Base-by-base conservation (phyloP, 2,888 invertebrate genomes). In the Sesamia inferens region DNA sequence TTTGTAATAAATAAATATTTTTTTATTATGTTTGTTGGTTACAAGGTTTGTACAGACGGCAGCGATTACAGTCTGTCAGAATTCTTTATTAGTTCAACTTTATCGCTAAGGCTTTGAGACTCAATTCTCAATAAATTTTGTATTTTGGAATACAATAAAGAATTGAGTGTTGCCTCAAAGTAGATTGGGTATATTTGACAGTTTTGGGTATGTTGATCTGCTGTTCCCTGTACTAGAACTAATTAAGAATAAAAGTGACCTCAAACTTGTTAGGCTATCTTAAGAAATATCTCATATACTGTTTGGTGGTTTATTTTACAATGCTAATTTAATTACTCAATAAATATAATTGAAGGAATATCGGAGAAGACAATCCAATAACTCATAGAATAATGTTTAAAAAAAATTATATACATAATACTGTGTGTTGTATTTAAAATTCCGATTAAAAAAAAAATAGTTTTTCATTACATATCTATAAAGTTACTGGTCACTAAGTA, bases 401-500 rank as follows among this genome's bases (percentile, higher is more conserved):
- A 48, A 22, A 1, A 24, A 22, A 61, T 11, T 22, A 39, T 24
- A 19, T 5, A 51, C 39, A 22, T 14, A 39, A 24, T 48, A 58
- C 19, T 24, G n/a, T n/a, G n/a, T 73, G 5, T 55, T 14, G 62
- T 44, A 14, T 47, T 54, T 14, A 39, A 57, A 63, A 6, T 57
- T 70, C 42, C 42, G 22, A 44, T 13, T 51, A 19, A 7, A 57
- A 70, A 51, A 22, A 31, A 55, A 39, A 10, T 5, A 58, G 42
- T 24, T 11, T 19, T 48, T 48, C 4, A 58, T 58, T 51, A 51
- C 4, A 13, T 22, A 44, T 64, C 1, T 51, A 57, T 22, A 22
- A 62, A 54, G 10, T 67, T 48, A 70, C 58, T 39, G 44, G 39
- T 69, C 31, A 74, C 10, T 58, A 67, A 63, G 7, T 24, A 79